Evolutionary conservation across 2,888 invertebrate species (phyloP).

Genomic region (Drosophila mettleri): DNA sequence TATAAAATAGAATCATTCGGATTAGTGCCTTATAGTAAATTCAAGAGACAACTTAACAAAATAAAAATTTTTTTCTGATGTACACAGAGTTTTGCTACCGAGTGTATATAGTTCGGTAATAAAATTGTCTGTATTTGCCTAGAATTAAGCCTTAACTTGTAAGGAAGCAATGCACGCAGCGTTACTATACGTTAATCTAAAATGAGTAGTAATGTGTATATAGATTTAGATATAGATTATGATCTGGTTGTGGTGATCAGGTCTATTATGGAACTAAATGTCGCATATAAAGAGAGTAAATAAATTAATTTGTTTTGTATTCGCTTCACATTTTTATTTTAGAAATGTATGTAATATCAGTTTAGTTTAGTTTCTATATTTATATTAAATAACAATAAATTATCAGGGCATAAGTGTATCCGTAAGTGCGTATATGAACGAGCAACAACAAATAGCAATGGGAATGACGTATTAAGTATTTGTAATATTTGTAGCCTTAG

Average conservation of each 20-base stretch:
- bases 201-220: background rate
- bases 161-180: conserved; percentile 9
- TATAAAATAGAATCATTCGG: too few species aligned
- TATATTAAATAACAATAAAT: conserved; percentile 5
- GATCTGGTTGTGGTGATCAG: background rate
- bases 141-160: background rate
- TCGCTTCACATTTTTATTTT: conserved; percentile 57
- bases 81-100: too few species aligned
- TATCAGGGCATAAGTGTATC: background rate
- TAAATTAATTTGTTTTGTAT: conserved; percentile 14
- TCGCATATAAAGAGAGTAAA: conserved; percentile 18
- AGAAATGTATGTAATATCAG: conserved; percentile 47
- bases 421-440: too few species aligned
- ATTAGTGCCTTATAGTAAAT: too few species aligned
- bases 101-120: too few species aligned
- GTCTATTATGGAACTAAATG: background rate
- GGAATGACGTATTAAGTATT: background rate
- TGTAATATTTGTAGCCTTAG: background rate
- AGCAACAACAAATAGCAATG: too few species aligned
- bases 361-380: conserved; percentile 6
- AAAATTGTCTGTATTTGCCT: conserved; percentile 3
- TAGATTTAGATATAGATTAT: background rate
- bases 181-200: background rate
- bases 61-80: too few species aligned
- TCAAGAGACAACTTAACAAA: too few species aligned